These are phyloP conservation scores for Anolis sagrei DNA, from an alignment of 2,113 vertebrate genomes.

Conservation along the genomic window DNA sequence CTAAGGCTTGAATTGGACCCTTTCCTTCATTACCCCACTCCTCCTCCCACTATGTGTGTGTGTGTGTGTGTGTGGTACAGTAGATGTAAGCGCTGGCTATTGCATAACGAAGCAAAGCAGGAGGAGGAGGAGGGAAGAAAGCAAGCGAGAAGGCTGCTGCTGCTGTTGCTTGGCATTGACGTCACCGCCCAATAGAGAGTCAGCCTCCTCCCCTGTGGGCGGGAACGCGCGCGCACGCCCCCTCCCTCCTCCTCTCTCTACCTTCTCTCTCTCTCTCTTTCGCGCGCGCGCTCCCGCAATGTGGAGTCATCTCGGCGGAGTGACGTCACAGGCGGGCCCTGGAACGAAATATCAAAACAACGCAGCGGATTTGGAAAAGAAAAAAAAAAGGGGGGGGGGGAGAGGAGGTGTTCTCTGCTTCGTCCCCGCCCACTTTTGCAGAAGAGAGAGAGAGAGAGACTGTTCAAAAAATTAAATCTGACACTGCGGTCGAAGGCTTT, in stretches of 20 bases:
- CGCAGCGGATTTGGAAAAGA: background rate
- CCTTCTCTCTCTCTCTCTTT: too few species aligned
- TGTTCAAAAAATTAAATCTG: too few species aligned
- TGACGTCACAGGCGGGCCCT: slow-evolving; percentile 9
- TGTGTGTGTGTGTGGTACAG: slow-evolving; percentile 46
- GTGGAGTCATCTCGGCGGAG: background rate
- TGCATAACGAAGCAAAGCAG: slow-evolving; percentile 56
- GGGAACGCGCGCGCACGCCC: too few species aligned
- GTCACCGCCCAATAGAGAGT: slow-evolving; percentile 46
- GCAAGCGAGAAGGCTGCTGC: slow-evolving; percentile 13
- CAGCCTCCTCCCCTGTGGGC: background rate
- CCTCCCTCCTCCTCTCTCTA: too few species aligned
- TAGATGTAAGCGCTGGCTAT: slow-evolving; percentile 44
- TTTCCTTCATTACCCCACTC: background rate
- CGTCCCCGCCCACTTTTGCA: too few species aligned
- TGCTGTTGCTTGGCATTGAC: slow-evolving; percentile 42
- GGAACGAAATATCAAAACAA: background rate
- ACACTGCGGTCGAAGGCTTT: too few species aligned
- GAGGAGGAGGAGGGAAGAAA: background rate
- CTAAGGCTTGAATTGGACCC: slow-evolving; percentile 11
- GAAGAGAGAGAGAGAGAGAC: too few species aligned
- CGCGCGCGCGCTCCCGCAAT: background rate
- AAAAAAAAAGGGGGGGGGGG: too few species aligned
- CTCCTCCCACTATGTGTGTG: background rate
- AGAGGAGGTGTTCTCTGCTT: too few species aligned